phyloP scores from a whole-genome alignment of 2,888 invertebrate species.

The Lathronympha strigana region DNA sequence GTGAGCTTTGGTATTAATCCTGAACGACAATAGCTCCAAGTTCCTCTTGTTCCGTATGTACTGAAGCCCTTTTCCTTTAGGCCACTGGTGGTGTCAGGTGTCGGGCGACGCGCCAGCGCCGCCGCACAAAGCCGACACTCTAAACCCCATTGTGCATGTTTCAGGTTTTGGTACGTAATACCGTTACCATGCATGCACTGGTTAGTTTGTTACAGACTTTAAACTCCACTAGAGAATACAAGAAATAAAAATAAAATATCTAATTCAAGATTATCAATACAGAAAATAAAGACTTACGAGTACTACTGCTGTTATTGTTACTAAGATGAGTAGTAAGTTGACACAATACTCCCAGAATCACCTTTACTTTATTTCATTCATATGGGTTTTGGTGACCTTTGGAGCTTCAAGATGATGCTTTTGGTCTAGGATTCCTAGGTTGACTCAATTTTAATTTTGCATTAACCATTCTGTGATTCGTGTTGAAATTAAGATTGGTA shows the following conservation, averaged over 20 bases:
- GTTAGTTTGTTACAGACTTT: not conserved
- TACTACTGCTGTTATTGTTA: too few relatives aligned
- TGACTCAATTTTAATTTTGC: too few relatives aligned
- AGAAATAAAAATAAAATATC: not conserved
- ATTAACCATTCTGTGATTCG: too few relatives aligned
- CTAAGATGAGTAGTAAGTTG: too few relatives aligned
- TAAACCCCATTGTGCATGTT: conserved; percentile 12
- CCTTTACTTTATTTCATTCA: too few relatives aligned
- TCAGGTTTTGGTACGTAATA: conserved; percentile 3
- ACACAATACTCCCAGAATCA: too few relatives aligned
- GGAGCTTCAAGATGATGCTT: too few relatives aligned
- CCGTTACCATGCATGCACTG: not conserved
- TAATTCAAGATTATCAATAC: not conserved
- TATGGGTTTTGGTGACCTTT: too few relatives aligned
- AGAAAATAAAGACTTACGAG: too few relatives aligned
- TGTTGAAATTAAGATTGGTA: too few relatives aligned
- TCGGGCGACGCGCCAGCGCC: conserved; percentile 2
- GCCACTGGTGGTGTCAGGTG: not conserved
- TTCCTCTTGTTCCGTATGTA: not conserved
- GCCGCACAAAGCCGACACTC: conserved; percentile 21
- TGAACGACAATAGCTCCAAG: not conserved
- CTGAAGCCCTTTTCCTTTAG: not conserved
- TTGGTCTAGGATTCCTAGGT: too few relatives aligned
- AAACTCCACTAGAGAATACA: too few relatives aligned
- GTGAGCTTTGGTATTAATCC: not conserved